These are phyloP conservation scores for Heterotilapia buettikoferi DNA, from an alignment of 2,113 vertebrate species.

Conservation along the genomic window DNA sequence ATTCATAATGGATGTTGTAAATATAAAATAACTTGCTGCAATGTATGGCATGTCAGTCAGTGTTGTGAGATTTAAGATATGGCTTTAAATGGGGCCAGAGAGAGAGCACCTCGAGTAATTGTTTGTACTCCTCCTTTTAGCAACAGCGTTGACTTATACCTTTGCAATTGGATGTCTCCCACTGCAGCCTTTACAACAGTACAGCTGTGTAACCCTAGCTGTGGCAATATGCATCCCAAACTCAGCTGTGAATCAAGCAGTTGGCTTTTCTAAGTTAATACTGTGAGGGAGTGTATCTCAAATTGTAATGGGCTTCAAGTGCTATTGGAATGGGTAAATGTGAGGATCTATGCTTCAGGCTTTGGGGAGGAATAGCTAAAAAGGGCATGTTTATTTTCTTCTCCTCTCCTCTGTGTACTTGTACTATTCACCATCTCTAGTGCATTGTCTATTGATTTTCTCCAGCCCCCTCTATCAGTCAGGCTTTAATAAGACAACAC, in stretches of 20 bases:
- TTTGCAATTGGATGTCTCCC: background rate
- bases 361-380: constrained; percentile 55
- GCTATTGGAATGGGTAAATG: constrained; percentile 55
- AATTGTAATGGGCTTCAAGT: constrained; percentile 63
- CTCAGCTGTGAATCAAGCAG: constrained; percentile 30
- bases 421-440: constrained; percentile 42
- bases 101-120: background rate
- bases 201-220: background rate
- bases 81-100: background rate
- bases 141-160: background rate
- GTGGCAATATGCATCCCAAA: background rate
- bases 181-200: background rate
- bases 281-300: constrained; percentile 60
- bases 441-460: constrained; percentile 64
- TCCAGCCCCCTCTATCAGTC: constrained; percentile 57
- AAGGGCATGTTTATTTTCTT: constrained; percentile 60
- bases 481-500: constrained; percentile 68
- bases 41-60: background rate
- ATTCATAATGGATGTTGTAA: background rate
- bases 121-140: background rate
- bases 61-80: background rate
- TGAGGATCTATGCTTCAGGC: constrained; percentile 41
- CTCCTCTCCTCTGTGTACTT: constrained; percentile 23
- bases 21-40: background rate
- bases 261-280: constrained; percentile 41